Evolutionary conservation across 2,888 invertebrate species (phyloP).

Genomic region (Steromphala cineraria): DNA sequence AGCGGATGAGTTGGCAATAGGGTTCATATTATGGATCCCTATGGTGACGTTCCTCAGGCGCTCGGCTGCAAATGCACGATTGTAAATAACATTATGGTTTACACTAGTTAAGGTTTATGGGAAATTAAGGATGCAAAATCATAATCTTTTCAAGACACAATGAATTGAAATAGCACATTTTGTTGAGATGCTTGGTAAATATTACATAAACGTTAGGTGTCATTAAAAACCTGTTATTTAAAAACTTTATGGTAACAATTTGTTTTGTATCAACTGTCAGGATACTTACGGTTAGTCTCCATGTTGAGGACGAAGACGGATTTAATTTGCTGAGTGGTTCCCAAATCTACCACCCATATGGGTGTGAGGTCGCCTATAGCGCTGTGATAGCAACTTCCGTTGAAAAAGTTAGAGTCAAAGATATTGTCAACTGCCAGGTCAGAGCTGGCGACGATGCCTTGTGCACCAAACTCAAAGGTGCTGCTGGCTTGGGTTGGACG

Average conservation of each 20-base stretch:
- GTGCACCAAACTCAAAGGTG: not conserved
- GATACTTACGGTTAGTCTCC: not conserved
- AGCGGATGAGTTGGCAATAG: not conserved
- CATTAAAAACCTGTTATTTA: no score
- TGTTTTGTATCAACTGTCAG: not conserved
- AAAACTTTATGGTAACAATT: no score
- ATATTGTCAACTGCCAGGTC: not conserved
- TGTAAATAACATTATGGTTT: not conserved
- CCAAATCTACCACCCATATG: not conserved
- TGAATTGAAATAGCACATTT: no score
- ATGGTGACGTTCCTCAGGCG: not conserved
- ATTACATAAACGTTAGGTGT: no score
- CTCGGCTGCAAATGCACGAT: not conserved
- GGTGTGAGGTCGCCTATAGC: not conserved
- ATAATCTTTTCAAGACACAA: no score
- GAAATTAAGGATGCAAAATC: no score
- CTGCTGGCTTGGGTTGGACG: not conserved
- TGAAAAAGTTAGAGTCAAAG: not conserved
- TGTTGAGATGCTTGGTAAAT: no score
- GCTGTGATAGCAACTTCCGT: not conserved
- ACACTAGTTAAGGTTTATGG: no score
- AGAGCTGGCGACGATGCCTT: not conserved
- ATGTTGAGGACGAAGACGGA: not conserved
- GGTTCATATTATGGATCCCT: not conserved
- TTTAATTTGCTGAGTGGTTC: not conserved